Conservation (phyloP, 1,140 invertebrate species). For the Caenorhabditis inopinata region DNA sequence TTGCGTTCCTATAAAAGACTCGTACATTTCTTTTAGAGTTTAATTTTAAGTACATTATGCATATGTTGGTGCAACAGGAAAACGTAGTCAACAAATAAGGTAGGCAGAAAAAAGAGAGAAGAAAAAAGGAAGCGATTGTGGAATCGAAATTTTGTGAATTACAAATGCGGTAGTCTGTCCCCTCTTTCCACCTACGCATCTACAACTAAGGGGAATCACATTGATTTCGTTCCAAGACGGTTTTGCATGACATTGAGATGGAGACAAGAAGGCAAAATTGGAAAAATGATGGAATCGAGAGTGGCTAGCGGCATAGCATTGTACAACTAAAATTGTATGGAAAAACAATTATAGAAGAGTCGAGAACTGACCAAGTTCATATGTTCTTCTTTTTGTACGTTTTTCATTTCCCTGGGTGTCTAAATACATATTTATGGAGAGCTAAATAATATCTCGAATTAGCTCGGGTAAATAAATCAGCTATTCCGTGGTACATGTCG, state of each 20-base stretch:
- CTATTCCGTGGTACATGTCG: neutral
- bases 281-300: neutral
- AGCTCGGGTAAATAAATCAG: too few species aligned
- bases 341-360: neutral
- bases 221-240: slow-evolving; percentile 10
- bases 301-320: neutral
- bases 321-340: neutral
- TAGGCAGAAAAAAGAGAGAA: neutral
- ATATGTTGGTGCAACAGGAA: neutral
- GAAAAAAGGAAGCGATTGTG: neutral
- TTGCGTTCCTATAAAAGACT: too few species aligned
- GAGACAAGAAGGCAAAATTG: neutral
- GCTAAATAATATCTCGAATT: too few species aligned
- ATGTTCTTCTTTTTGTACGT: too few species aligned
- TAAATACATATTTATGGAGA: too few species aligned
- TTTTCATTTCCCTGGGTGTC: too few species aligned
- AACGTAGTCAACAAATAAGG: neutral
- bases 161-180: neutral
- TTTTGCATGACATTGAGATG: slow-evolving; percentile 16
- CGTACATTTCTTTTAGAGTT: too few species aligned
- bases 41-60: too few species aligned
- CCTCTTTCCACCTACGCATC: neutral
- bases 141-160: slow-evolving; percentile 33
- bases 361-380: neutral
- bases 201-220: slow-evolving; percentile 18